Conservation (phyloP, 2,888 invertebrate species). For the Meandrusa payeni region DNA sequence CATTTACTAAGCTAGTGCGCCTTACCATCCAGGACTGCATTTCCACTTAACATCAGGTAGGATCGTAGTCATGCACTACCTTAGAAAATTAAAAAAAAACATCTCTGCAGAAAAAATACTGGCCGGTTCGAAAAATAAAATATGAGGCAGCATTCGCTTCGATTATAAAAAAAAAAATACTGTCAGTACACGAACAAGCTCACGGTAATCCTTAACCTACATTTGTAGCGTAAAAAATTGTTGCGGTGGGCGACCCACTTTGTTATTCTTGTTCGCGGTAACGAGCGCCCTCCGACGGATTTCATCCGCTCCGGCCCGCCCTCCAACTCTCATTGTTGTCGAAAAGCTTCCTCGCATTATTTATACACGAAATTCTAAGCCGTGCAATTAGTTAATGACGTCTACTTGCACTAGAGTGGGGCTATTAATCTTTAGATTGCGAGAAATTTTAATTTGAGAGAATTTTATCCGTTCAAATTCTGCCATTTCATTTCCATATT, state of each 20-base stretch:
- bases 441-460: background rate
- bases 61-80: no score
- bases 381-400: constrained; percentile 6
- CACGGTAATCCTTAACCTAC: constrained; percentile 28
- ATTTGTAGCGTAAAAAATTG: constrained; percentile 28
- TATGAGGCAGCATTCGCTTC: no score
- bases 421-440: background rate
- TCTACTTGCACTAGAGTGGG: background rate
- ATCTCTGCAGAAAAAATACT: no score
- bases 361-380: constrained; percentile 8
- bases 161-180: no score
- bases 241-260: constrained; percentile 36
- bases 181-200: constrained; percentile 22
- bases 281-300: constrained; percentile 22
- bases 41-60: no score
- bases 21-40: no score
- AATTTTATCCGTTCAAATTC: no score
- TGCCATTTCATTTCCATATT: no score
- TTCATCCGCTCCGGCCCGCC: constrained; percentile 1
- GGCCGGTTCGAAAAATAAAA: no score
- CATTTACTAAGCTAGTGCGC: no score
- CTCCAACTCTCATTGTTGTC: constrained; percentile 7
- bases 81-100: no score
- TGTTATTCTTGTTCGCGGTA: constrained; percentile 34
- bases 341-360: constrained; percentile 7